Evolutionary conservation across 2,797 vertebrate genomes (phyloP), one percentile per base, ranked within the genome.

Genomic region (Acanthurus leucopareius): DNA sequence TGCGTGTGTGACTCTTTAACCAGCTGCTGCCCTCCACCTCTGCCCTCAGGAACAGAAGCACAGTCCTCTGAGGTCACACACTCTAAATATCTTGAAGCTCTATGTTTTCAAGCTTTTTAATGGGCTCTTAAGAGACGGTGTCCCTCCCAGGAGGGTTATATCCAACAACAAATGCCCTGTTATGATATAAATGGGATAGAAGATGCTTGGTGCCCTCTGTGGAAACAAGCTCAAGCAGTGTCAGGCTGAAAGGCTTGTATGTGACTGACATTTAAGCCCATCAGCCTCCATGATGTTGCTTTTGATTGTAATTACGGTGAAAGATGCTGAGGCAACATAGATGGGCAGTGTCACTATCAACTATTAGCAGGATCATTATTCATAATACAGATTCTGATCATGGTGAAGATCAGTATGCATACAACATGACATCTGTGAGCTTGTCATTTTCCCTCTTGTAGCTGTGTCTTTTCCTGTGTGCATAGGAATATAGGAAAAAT

Each of bases 41-140:
- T 81, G 79, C 57, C 79, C 70, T 57, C 63, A 85, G 78, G 42
- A 86, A 79, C 79, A 86, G 78, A 67, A 77, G 75, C 70, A 60
- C 3, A 5, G 57, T 73, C 59, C 86, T 79, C 54, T 78, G 69
- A 88, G 47, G 82, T 91, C 77, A 76, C 58, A 75, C 53, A 14
- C 75, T 76, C 53, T 53, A 70, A 86, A 83, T 67, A 75, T 84
- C 77, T 81, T 19, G 1, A 17, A 79, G 86, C 86, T 63, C 25
- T 22, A 28, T 90, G 70, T 88, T 89, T 84, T 86, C 40, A 62
- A 86, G 76, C 60, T 73, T 86, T 82, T 82, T 92, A 90, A 89
- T 91, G 69, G 83, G 81, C 85, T 87, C 88, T 87, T 79, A 9
- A 85, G 86, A 89, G 83, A 85, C 56, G 0, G 8, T n/a, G 14